Conservation (phyloP, 2,797 vertebrate genomes). For the Siniperca scherzeri region DNA sequence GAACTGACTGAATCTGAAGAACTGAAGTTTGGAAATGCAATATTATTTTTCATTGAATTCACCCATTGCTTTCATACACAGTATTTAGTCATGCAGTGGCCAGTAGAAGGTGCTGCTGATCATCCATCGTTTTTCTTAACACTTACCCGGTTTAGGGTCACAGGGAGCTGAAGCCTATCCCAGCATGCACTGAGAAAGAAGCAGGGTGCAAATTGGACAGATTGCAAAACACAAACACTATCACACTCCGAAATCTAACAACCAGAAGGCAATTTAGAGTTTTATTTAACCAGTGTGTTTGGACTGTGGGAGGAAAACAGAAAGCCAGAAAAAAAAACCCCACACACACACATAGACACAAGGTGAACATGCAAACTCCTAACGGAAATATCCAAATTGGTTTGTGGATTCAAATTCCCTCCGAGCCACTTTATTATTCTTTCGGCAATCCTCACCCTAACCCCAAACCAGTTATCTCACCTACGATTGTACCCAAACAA, state of each 20-base stretch:
- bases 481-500: background rate
- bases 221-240: conserved; percentile 11
- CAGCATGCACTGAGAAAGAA: background rate
- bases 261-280: background rate
- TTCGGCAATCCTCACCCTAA: too few species aligned
- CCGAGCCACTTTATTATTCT: background rate
- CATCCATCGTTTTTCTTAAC: conserved; percentile 12
- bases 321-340: background rate
- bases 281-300: background rate
- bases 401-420: conserved; percentile 9
- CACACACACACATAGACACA: background rate
- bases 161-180: background rate
- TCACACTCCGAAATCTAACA: background rate
- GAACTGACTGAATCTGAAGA: background rate
- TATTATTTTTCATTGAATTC: background rate
- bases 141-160: background rate
- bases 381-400: background rate
- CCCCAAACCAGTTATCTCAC: background rate
- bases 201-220: background rate
- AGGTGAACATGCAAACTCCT: conserved; percentile 19
- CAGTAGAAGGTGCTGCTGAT: conserved; percentile 70
- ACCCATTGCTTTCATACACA: background rate
- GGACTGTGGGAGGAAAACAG: background rate
- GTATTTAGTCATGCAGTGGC: conserved; percentile 7
- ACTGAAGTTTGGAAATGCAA: background rate